Evolutionary conservation across 2,888 invertebrate species (phyloP).

Genomic region (Pharmacophagus antenor): DNA sequence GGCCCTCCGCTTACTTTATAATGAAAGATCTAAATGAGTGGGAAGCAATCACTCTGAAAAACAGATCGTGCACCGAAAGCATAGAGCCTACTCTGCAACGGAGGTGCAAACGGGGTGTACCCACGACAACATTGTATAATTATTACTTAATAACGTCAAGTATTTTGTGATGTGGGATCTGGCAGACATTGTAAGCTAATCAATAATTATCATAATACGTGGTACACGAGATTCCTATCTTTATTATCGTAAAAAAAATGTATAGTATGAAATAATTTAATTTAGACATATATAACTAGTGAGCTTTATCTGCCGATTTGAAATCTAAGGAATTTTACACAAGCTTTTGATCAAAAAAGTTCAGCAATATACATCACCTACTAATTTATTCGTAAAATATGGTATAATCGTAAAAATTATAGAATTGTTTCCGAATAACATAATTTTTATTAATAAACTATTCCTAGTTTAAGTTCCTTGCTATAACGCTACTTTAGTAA

Average conservation of each 20-base stretch:
- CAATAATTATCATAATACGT: constrained; percentile 22
- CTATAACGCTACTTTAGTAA: too few species aligned
- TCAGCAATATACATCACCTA: too few species aligned
- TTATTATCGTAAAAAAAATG: constrained; percentile 20
- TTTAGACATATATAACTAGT: constrained; percentile 1
- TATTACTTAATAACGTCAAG: constrained; percentile 65
- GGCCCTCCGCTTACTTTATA: constrained; percentile 73
- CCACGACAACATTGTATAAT: constrained; percentile 58
- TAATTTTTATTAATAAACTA: too few species aligned
- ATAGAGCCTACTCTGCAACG: constrained; percentile 50
- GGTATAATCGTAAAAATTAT: too few species aligned
- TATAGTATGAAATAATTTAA: constrained; percentile 23
- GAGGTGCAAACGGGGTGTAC: constrained; percentile 33
- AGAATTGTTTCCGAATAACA: too few species aligned
- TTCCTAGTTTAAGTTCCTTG: too few species aligned
- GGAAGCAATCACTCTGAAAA: constrained; percentile 44
- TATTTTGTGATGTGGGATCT: constrained; percentile 36
- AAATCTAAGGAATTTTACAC: too few species aligned
- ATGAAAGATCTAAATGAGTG: constrained; percentile 70
- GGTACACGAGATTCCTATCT: constrained; percentile 6
- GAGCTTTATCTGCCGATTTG: neutral
- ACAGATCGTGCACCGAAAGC: constrained; percentile 43
- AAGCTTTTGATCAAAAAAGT: too few species aligned
- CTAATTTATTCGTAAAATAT: too few species aligned
- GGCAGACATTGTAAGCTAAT: constrained; percentile 33